Conservation (phyloP, 2,113 vertebrate species). For the Peromyscus maniculatus region DNA sequence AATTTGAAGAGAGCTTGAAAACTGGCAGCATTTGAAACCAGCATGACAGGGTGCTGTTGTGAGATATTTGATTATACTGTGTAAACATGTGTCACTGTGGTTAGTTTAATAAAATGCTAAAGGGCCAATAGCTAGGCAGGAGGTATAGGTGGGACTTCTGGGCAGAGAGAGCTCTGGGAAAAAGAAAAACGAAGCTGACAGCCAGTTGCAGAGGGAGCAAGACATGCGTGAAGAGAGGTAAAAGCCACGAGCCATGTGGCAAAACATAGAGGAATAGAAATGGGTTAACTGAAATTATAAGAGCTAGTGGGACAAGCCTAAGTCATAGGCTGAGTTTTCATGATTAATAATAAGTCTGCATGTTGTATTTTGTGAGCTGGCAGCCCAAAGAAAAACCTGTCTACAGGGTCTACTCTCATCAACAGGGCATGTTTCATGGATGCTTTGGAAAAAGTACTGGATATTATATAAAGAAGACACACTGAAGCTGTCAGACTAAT, state of each 20-base stretch:
- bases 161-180: neutral
- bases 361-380: neutral
- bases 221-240: neutral
- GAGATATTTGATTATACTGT: neutral
- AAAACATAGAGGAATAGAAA: neutral
- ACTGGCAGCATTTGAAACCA: slow-evolving; percentile 26
- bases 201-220: neutral
- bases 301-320: neutral
- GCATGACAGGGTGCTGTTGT: neutral
- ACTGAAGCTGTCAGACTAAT: neutral
- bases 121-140: neutral
- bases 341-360: neutral
- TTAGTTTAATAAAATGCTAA: neutral
- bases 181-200: neutral
- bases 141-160: neutral
- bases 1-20: slow-evolving; percentile 45
- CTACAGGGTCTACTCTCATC: neutral
- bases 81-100: neutral
- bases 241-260: neutral
- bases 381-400: neutral
- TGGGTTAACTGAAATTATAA: neutral
- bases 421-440: neutral
- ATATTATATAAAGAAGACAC: neutral
- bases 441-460: neutral
- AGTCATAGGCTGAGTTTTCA: neutral